Evolutionary conservation across 2,797 vertebrate genomes (phyloP), one percentile per base, ranked within the genome.

Genomic region (Crotalus adamanteus): DNA sequence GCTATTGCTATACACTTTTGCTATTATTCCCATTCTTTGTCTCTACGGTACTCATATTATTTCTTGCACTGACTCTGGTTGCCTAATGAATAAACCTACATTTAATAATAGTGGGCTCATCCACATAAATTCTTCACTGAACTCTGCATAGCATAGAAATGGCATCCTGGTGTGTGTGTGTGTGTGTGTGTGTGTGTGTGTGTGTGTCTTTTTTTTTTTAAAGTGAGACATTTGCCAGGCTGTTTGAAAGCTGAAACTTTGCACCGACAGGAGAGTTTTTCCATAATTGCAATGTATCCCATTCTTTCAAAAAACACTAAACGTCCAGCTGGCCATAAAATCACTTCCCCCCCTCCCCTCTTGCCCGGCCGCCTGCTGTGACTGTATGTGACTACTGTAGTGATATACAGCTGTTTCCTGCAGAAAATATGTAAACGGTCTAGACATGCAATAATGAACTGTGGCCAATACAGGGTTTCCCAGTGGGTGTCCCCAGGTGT

Each of bases 171-270:
- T 42, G 63, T 31, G 2, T 42, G n/a, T 69, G 28, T 69, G 0
- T 65, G 28, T 7, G 5, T 69, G 13, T 69, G n/a, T 37, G 37
- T 37, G 37, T 69, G 51, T 9, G 51, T 60, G 2, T 61, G 20
- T 22, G 3, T 63, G 9, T 42, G 37, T 42, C 37, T 0, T 63
- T 0, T 37, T 37, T 73, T 73, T 73, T 78, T 78, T 42, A 9
- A 83, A 63, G 59, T 53, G 42, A 51, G 88, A 47, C 60, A 89
- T 89, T 89, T 89, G 60, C 88, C 88, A 89, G 28, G 60, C 88
- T 61, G 4, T 89, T 63, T 65, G 60, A 89, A 89, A 63, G 37
- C 59, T 89, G 88, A 89, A 89, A 61, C 59, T 83, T 47, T 47
- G 73, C 73, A 47, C 73, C 2, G 37, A 47, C 20, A 1, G 73